These are phyloP conservation scores for Emydocephalus ijimae DNA, from an alignment of 2,113 vertebrate genomes.

Conservation along the genomic window DNA sequence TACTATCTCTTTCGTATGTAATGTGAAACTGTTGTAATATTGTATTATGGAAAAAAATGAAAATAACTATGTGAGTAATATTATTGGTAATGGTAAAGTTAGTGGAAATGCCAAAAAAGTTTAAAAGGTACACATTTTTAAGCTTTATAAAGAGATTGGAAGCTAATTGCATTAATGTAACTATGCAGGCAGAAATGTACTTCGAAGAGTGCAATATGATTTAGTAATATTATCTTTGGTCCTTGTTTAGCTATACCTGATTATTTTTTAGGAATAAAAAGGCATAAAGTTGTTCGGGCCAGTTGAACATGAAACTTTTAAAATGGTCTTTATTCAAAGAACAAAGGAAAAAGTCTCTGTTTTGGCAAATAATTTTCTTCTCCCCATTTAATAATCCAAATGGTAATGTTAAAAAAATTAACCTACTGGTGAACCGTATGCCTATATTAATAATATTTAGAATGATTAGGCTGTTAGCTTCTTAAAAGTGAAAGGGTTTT, in stretches of 20 bases:
- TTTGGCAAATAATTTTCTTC: conserved; percentile 22
- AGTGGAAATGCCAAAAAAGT: conserved; percentile 42
- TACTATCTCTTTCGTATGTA: background rate
- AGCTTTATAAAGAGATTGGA: conserved; percentile 46
- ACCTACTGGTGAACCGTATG: background rate
- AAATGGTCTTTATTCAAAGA: conserved; percentile 26
- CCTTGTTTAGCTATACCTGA: conserved; percentile 44
- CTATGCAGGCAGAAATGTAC: conserved; percentile 42
- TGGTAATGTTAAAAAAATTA: background rate
- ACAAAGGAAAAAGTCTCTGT: conserved; percentile 21
- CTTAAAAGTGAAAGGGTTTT: background rate
- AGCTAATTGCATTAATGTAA: conserved; percentile 62
- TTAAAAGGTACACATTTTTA: conserved; percentile 35
- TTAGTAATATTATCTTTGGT: conserved; percentile 16
- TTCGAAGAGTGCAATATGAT: conserved; percentile 42
- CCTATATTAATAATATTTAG: background rate
- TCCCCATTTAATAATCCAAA: conserved; percentile 19
- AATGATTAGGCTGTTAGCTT: background rate
- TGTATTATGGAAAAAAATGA: conserved; percentile 13
- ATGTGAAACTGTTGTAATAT: background rate
- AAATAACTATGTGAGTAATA: conserved; percentile 31
- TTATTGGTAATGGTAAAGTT: conserved; percentile 21
- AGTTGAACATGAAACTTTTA: conserved; percentile 38
- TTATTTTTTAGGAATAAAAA: conserved; percentile 23
- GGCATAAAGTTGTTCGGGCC: conserved; percentile 9